Base-by-base conservation (phyloP, 2,113 vertebrate species). In the Oreotrochilus melanogaster region DNA sequence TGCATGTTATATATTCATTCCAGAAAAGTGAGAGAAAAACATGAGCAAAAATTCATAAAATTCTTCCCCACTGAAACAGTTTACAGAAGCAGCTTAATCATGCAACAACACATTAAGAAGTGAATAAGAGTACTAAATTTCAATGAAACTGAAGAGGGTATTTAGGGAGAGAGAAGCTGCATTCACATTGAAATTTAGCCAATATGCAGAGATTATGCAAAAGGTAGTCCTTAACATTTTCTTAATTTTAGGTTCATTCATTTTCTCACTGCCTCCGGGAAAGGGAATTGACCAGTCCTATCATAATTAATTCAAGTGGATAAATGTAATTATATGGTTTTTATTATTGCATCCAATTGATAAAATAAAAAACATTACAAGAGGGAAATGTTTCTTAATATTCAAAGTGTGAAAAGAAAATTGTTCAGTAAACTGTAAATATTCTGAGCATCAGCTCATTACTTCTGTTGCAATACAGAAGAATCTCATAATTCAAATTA, bases 371-470 rank as follows among this genome's bases (percentile, higher is more conserved):
- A 54, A 14, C 18, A 87, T 86, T 84, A 33, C 17, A 18, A 84
- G 23, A 78, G 48, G 60, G 48, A 91, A 88, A 64, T 56, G 19
- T 75, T 87, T 25, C 28, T 91, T 91, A 91, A 89, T 95, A 78
- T 64, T 23, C n/a, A 62, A 66, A 28, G 21, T 87, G 39, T 22
- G 78, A 84, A 93, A 78, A 85, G 2, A 5, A 84, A 74, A 10
- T 56, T 84, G 17, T 62, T 92, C 73, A 91, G 57, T 75, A 95
- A 96, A 91, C 35, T 82, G 10, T 66, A 89, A 93, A 89, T 89
- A 84, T 11, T 61, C 69, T 14, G 23, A 94, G 72, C 53, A 86
- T 76, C 82, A 82, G 18, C 33, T 90, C 72, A 61, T 95, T 93
- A 83, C 27, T 86, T 88, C 47, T 88, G 35, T 53, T 79, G 45